Percentiles rank a stretch among this genome's conserved stretches.
phyloP scores from a whole-genome alignment of 2,888 invertebrate genomes.

The Maniola hyperantus region DNA sequence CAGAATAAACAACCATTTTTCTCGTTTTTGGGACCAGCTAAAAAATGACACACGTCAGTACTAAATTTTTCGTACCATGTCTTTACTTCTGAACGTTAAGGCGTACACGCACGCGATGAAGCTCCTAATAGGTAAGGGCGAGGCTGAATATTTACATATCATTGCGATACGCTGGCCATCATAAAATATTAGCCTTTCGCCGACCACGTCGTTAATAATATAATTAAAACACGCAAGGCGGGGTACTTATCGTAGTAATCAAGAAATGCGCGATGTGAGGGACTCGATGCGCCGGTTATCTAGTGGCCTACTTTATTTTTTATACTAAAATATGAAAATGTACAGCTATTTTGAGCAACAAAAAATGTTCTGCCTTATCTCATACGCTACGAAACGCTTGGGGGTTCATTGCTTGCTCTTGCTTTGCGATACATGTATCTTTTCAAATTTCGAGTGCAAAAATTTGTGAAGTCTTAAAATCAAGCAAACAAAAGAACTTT shows the following conservation, averaged over 20 bases:
- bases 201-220: constrained; percentile 78
- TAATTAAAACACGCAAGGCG: constrained; percentile 82
- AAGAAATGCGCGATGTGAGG: constrained; percentile 59
- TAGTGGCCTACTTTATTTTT: constrained; percentile 43
- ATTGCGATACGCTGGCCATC: constrained; percentile 78
- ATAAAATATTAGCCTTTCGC: constrained; percentile 80
- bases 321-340: constrained; percentile 39
- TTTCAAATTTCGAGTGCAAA: constrained; percentile 30
- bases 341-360: constrained; percentile 38
- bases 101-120: constrained; percentile 72
- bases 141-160: constrained; percentile 81
- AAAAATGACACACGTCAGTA: constrained; percentile 67
- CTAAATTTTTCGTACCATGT: constrained; percentile 71
- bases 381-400: constrained; percentile 37
- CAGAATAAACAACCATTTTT: constrained; percentile 1
- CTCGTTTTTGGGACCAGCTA: neutral
- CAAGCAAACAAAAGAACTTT: constrained; percentile 15
- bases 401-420: constrained; percentile 34
- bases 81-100: constrained; percentile 76
- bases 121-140: constrained; percentile 68
- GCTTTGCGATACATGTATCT: constrained; percentile 35
- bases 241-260: constrained; percentile 75
- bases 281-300: constrained; percentile 41
- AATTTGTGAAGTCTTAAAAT: constrained; percentile 29
- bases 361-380: constrained; percentile 37